These are phyloP conservation scores for Dryococelus australis DNA, from an alignment of 2,888 invertebrate genomes.

Conservation along the genomic window DNA sequence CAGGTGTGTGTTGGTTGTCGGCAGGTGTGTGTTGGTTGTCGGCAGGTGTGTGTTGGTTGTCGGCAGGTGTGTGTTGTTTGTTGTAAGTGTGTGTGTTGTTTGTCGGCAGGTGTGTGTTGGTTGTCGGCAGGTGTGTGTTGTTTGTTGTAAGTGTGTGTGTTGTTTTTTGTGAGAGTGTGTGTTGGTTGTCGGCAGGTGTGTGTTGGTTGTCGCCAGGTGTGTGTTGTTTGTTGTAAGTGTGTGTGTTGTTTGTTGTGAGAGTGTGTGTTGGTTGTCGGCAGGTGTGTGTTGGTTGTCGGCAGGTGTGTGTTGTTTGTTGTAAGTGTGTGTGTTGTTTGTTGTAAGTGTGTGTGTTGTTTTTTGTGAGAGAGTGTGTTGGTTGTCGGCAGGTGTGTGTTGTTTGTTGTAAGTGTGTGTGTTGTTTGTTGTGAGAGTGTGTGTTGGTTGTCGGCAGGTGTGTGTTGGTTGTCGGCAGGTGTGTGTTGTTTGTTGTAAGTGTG, in stretches of 20 bases:
- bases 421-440: too few relatives aligned
- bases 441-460: too few relatives aligned
- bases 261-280: too few relatives aligned
- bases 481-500: background rate
- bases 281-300: background rate
- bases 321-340: background rate
- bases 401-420: too few relatives aligned
- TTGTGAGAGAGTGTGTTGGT: too few relatives aligned
- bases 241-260: background rate
- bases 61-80: background rate
- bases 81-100: background rate
- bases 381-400: slow-evolving; percentile 48
- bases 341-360: background rate
- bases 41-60: background rate
- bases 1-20: too few relatives aligned
- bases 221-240: background rate
- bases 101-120: slow-evolving; percentile 47
- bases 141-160: too few relatives aligned
- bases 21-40: too few relatives aligned
- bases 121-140: too few relatives aligned
- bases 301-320: background rate
- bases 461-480: too few relatives aligned
- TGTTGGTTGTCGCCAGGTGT: background rate
- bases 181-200: too few relatives aligned
- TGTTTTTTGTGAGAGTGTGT: too few relatives aligned